These are phyloP conservation scores for Clunio marinus DNA, from an alignment of 2,888 invertebrate genomes.

Conservation along the genomic window DNA sequence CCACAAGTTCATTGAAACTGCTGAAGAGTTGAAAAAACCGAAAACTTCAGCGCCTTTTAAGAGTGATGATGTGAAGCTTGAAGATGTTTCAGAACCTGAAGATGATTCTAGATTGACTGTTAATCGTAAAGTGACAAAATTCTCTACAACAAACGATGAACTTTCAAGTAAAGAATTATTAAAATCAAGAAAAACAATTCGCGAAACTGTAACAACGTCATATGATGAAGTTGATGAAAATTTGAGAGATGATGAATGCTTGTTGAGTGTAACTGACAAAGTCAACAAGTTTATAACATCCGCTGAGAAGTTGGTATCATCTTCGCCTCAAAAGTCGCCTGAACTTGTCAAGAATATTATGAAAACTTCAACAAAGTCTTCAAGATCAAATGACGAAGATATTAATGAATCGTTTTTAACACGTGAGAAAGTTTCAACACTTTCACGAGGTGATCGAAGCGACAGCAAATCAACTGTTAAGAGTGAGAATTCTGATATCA, in stretches of 20 bases:
- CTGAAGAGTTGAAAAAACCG: slow-evolving; percentile 52
- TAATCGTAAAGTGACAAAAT: slow-evolving; percentile 62
- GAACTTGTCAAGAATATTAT: slow-evolving; percentile 52
- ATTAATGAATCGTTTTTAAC: slow-evolving; percentile 40
- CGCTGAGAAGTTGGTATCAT: slow-evolving; percentile 55
- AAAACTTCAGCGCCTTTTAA: slow-evolving; percentile 44
- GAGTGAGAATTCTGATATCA: slow-evolving; percentile 44
- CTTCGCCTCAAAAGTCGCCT: slow-evolving; percentile 51
- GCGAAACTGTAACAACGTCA: neutral
- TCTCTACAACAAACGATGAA: slow-evolving; percentile 60
- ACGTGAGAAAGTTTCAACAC: slow-evolving; percentile 42
- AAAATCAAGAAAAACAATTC: neutral
- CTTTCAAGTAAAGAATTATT: slow-evolving; percentile 30
- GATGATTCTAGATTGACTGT: slow-evolving; percentile 57
- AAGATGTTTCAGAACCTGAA: slow-evolving; percentile 41
- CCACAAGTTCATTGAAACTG: slow-evolving; percentile 59
- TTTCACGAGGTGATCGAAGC: neutral
- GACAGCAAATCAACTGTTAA: neutral
- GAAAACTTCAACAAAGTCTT: slow-evolving; percentile 40
- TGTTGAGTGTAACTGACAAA: slow-evolving; percentile 62
- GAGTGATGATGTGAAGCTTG: slow-evolving; percentile 28
- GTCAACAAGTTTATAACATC: slow-evolving; percentile 62
- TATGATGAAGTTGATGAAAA: slow-evolving; percentile 56
- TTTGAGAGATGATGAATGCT: slow-evolving; percentile 59
- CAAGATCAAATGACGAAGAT: slow-evolving; percentile 40